phyloP scores from a whole-genome alignment of 2,113 vertebrate species.

The Tauraco erythrolophus region DNA sequence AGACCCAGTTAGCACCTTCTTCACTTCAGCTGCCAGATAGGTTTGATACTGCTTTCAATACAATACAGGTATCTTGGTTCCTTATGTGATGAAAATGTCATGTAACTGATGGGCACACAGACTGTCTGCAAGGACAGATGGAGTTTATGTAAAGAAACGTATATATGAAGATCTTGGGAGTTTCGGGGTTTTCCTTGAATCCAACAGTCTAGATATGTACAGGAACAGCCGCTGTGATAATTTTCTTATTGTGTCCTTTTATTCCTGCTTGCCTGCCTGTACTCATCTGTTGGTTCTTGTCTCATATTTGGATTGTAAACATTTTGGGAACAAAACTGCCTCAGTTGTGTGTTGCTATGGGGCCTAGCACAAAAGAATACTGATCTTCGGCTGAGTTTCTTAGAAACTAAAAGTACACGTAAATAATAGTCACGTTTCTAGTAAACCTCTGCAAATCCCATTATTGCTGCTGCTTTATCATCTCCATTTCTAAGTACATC shows the following conservation, averaged over 20 bases:
- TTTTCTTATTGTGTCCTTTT: background rate
- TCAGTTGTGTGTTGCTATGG: background rate
- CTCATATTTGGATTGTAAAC: background rate
- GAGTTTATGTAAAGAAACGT: background rate
- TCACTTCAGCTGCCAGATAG: background rate
- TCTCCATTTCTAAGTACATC: background rate
- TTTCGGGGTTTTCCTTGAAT: background rate
- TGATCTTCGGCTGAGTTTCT: background rate
- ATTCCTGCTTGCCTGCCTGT: background rate
- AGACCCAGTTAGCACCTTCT: background rate
- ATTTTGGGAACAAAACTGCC: background rate
- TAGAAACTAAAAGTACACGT: background rate
- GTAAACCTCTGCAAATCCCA: background rate
- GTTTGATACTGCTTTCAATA: background rate
- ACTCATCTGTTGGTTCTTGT: background rate
- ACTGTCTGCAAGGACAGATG: background rate
- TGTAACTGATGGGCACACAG: fast-evolving
- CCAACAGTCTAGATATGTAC: background rate
- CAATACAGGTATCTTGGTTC: background rate
- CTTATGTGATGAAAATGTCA: background rate
- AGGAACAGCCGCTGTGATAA: background rate
- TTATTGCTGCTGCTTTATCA: background rate
- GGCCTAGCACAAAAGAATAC: background rate
- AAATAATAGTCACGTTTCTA: background rate
- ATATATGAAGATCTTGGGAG: background rate